Base-by-base conservation (phyloP, 2,797 vertebrate genomes). In the Catharus ustulatus region DNA sequence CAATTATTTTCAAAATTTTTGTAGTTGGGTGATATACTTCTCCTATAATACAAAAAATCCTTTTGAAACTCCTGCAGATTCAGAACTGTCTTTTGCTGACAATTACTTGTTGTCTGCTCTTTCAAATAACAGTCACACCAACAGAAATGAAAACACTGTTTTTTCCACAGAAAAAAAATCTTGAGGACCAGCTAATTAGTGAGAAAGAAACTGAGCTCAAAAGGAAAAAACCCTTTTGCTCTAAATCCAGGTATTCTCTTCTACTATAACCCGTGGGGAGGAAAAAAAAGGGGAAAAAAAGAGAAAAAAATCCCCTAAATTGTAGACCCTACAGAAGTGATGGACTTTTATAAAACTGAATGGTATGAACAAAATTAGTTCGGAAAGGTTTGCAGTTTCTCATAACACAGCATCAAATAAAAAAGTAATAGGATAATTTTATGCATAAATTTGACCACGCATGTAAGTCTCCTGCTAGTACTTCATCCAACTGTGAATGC, bases 221-320 rank as follows among this genome's bases (percentile, higher is more conserved):
- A 86, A 55, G 2, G 2, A 7, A 36, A 62, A 79, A 71, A 6
- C 10, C 5, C 17, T 51, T 3, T 52, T 7, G 19, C 76, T 83
- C 6, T 36, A 71, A 77, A 40, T 67, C 5, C 9, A 29, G 52
- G 1, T n/a, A 30, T 59, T 79, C 22, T 85, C 13, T 49, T 68
- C 11, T 59, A 2, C 18, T 52, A 4, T 9, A 9, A 6, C 6
- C 3, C 5, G 4, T 1, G 51, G 29, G 27, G 16, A 11, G 13
- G 9, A 9, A 3, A 1, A 15, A n/a, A 16, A 22, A 8, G 5
- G 2, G 27, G 36, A 2, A 7, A 19, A 13, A 8, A 19, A 10
- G 1, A 5, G 7, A 19, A 36, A 13, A 45, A 30, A 18, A 2
- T 5, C 5, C 2, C 30, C 9, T 73, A 17, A 30, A 32, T 8